These are phyloP conservation scores for Callipepla squamata DNA, from an alignment of 2,113 vertebrate species.

Conservation along the genomic window DNA sequence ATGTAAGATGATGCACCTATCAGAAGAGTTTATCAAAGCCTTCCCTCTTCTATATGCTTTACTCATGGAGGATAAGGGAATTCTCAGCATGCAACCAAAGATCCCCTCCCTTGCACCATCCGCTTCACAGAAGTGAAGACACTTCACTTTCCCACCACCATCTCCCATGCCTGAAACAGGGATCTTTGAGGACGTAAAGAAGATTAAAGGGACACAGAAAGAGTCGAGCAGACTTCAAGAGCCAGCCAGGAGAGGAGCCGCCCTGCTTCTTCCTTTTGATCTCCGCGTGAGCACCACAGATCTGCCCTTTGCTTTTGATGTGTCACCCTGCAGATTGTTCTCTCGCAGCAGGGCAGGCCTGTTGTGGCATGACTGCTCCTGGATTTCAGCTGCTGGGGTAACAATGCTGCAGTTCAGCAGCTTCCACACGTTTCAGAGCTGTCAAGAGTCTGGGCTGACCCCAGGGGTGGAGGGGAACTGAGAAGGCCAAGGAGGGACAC, in stretches of 20 bases:
- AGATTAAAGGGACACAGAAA: not conserved
- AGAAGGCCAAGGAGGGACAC: not conserved
- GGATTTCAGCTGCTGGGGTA: not conserved
- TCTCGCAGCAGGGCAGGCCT: not conserved
- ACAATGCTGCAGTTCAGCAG: not conserved
- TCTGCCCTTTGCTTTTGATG: constrained; percentile 47
- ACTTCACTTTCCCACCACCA: not conserved
- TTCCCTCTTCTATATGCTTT: accelerated
- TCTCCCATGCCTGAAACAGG: not conserved
- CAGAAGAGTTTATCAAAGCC: not conserved
- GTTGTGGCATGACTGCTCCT: not conserved
- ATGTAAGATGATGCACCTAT: accelerated
- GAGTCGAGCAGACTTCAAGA: not conserved
- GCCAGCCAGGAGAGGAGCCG: not conserved
- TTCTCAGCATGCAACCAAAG: not conserved
- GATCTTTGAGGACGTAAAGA: not conserved
- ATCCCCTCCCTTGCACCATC: not conserved
- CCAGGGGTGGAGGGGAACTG: not conserved
- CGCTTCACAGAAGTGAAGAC: not conserved
- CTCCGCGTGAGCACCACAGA: not conserved
- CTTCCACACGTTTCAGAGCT: not conserved
- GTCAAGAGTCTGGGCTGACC: not conserved
- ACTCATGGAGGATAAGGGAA: not conserved
- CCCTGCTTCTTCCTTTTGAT: constrained; percentile 40
- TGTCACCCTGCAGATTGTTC: constrained; percentile 34